Evolutionary conservation across 2,797 vertebrate species (phyloP), one percentile per base, ranked within the genome.

Genomic region (Microctenopoma lineatum): DNA sequence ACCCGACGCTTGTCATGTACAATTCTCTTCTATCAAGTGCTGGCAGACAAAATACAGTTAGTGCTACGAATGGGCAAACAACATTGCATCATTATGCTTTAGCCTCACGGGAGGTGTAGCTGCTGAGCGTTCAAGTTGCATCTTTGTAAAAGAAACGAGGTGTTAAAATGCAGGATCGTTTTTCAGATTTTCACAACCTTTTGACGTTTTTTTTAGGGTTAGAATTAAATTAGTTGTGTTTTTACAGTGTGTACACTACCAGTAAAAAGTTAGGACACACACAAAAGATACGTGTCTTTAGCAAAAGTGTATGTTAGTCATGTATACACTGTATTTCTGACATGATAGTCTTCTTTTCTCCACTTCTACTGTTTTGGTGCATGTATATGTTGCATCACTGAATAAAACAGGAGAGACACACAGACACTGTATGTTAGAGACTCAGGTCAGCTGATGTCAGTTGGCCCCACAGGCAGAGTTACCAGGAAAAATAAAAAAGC

Each of bases 21-120:
- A 66, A 70, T 83, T 66, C 70, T 29, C 48, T 29, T 78, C 59
- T 7, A 58, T 59, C 36, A 58, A 14, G 42, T 7, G 45, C 38
- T 52, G 50, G 70, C 27, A 69, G 25, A 57, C 63, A 56, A 54
- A 44, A 67, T 45, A 63, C 55, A 58, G 55, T 34, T 2, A 5
- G 48, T 36, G 39, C 45, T 59, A 4, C 10, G 38, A 62, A 42
- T 1, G 11, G n/a, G 57, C 8, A 50, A 41, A 67, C 34, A 61
- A 6, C 27, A 18, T 18, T 34, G 36, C 14, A 32, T 55, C n/a
- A 38, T 44, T 14, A 42, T 6, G 18, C 21, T 12, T 1, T 13
- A 11, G 55, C 50, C 62, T 70, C 59, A 45, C 38, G 13, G 58
- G 65, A 67, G 51, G 38, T 25, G 59, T 36, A 47, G 36, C 38